Evolutionary conservation across 1,140 invertebrate species (phyloP).

Genomic region (Trigoniulus corallinus): DNA sequence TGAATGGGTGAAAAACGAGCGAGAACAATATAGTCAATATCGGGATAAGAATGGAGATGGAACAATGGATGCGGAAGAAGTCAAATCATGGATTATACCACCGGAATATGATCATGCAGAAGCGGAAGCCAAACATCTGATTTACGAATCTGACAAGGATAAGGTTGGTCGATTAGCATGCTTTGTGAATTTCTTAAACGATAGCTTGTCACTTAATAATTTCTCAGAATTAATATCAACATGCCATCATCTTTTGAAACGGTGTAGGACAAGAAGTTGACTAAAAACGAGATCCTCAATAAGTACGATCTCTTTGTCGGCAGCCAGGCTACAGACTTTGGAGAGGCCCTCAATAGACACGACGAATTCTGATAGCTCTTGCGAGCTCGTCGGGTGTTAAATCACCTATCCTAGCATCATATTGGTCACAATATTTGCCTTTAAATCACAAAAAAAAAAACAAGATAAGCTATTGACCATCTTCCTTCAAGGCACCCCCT

Average conservation of each 20-base stretch:
- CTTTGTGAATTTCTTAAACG: background rate
- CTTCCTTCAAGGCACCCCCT: no score
- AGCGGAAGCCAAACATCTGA: conserved; percentile 87
- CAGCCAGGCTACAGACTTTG: conserved; percentile 96
- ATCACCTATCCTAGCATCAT: no score
- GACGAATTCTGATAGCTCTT: conserved; percentile 74
- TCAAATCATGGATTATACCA: conserved; percentile 82
- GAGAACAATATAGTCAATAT: conserved; percentile 73
- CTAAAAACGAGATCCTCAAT: conserved; percentile 77
- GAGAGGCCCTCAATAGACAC: conserved; percentile 81
- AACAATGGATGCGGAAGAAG: conserved; percentile 69
- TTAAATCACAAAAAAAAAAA: no score
- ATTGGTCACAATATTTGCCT: no score
- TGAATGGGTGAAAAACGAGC: conserved; percentile 88
- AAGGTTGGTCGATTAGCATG: conserved; percentile 28
- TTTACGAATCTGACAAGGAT: conserved; percentile 81
- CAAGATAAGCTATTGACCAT: no score
- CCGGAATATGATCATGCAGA: conserved; percentile 91
- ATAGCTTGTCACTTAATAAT: background rate
- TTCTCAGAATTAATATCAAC: no score
- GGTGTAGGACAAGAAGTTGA: conserved; percentile 59
- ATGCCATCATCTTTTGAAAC: conserved; percentile 4
- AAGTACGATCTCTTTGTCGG: conserved; percentile 98
- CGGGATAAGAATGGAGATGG: conserved; percentile 76
- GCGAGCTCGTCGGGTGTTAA: no score